Base-by-base conservation (phyloP, 2,797 vertebrate genomes). In the Carapus acus region DNA sequence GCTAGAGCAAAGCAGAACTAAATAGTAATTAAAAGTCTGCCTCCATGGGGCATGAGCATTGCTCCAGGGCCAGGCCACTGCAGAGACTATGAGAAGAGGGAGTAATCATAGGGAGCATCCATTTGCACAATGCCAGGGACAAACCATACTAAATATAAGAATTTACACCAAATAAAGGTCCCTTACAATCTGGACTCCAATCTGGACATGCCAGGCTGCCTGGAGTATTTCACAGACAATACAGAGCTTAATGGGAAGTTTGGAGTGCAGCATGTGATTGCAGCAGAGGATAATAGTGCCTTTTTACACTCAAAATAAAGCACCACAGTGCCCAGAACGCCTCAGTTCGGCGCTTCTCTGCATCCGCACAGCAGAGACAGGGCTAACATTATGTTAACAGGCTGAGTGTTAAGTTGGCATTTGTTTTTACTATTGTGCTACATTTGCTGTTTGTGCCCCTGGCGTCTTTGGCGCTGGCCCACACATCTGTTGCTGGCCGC, bases 221-320 rank as follows among this genome's bases (percentile, higher is more conserved):
- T 34, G 21, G 8, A 67, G 57, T 20, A 40, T 50, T 29, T 44
- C 18, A 16, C 24, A 44, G 12, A 38, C 42, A 13, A 11, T 27
- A 12, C 21, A 15, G 20, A 41, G 27, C 43, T 33, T 33, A 13
- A 33, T 53, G 43, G 31, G 47, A 43, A 41, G 21, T 59, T 15
- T 60, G 31, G 31, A 6, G 23, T 39, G 57, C n/a, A 69, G 47
- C 81, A 83, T 83, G 80, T 85, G 80, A 86, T 60, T 9, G 29
- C 6, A 9, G 19, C 48, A 62, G 7, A 57, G 55, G 14, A 84
- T 64, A 81, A 78, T 56, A 51, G 65, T 45, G 48, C 14, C 60
- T 75, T 77, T 76, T 78, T 44, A 71, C 42, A 54, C 12, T 16
- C n/a, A 42, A 47, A 67, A 70, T 63, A 58, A 78, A 76, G 53